Conservation (phyloP, 2,797 vertebrate species). For the Phylloscopus collybita region DNA sequence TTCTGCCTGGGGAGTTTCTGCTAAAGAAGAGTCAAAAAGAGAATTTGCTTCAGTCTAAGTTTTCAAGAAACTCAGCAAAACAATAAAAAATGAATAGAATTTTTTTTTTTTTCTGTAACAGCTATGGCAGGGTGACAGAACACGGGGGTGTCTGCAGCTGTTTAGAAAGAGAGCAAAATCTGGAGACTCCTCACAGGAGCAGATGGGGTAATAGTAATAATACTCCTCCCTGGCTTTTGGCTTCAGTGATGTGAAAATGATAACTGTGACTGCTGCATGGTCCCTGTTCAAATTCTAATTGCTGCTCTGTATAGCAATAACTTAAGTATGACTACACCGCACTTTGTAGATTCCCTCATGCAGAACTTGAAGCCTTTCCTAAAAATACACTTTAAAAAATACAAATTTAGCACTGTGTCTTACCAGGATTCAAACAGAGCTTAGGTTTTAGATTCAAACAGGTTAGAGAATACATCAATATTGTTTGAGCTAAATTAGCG, state of each 20-base stretch:
- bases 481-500: not conserved
- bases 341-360: not conserved
- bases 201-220: not conserved
- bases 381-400: not conserved
- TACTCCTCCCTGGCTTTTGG: not conserved
- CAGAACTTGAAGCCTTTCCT: not conserved
- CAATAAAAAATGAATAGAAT: not conserved
- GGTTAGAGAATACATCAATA: not conserved
- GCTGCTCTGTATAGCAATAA: not conserved
- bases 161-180: not conserved
- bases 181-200: not conserved
- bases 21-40: not conserved
- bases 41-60: not conserved
- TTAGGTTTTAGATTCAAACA: not conserved
- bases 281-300: not conserved
- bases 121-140: not conserved
- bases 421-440: not conserved
- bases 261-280: not conserved
- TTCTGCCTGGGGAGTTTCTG: not conserved
- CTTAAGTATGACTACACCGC: not conserved
- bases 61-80: not conserved
- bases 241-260: not conserved
- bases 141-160: not conserved
- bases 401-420: not conserved
- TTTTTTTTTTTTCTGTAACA: not conserved